These are phyloP conservation scores for Catharus fuscescens DNA, from an alignment of 2,113 vertebrate species.

Conservation along the genomic window DNA sequence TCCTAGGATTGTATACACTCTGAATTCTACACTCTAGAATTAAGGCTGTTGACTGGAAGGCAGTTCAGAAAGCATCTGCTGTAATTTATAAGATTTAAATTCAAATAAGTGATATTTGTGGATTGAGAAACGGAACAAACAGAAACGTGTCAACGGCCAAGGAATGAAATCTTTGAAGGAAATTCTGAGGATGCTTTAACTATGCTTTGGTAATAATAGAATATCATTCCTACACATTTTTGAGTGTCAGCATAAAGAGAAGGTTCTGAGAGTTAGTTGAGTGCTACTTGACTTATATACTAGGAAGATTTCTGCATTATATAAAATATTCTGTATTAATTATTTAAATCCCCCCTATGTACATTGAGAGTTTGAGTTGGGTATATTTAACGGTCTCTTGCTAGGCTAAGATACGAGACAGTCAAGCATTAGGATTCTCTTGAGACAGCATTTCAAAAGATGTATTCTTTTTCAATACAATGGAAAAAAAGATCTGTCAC, in stretches of 20 bases:
- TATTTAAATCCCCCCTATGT: neutral
- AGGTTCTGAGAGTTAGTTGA: neutral
- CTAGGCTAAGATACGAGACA: neutral
- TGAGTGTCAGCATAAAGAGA: neutral
- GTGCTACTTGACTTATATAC: neutral
- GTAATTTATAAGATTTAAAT: neutral
- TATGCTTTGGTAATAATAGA: neutral
- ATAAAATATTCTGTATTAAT: neutral
- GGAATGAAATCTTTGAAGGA: neutral
- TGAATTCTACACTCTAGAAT: neutral
- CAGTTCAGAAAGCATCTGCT: neutral
- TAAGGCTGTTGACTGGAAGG: neutral
- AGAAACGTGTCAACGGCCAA: neutral
- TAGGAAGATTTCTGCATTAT: neutral
- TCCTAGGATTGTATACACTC: neutral
- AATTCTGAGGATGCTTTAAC: neutral
- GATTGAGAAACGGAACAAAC: neutral
- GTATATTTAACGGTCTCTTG: neutral
- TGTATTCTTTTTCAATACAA: neutral
- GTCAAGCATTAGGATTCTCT: neutral
- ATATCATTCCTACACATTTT: neutral
- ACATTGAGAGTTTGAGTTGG: neutral
- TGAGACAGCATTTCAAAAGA: neutral
- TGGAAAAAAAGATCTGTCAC: neutral
- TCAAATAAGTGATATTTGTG: neutral